A percentile compares a stretch with the other conserved stretches of the same genome.
phyloP scores from a whole-genome alignment of 2,888 invertebrate genomes.

The Athalia circularis region DNA sequence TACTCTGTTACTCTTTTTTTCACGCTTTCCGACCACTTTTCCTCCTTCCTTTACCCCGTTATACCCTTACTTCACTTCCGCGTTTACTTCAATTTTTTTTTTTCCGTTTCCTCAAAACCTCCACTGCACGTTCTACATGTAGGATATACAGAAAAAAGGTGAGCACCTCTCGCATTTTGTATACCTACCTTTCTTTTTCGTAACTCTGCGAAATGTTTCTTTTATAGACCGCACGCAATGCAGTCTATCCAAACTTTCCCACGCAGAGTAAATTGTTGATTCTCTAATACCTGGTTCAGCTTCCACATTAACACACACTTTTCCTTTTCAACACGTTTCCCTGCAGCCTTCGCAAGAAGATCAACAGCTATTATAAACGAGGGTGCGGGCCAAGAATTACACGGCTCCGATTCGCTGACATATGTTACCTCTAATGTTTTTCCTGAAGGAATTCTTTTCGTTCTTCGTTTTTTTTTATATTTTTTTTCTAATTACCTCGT shows the following conservation, averaged over 20 bases:
- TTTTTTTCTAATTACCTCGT: conserved; percentile 15
- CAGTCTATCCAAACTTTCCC: conserved; percentile 37
- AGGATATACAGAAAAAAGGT: neutral
- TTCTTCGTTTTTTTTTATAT: conserved; percentile 18
- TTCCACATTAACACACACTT: neutral
- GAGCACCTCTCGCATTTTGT: neutral
- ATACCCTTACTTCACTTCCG: too few species aligned
- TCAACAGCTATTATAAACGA: too few species aligned
- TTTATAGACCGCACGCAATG: neutral
- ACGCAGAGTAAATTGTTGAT: conserved; percentile 26
- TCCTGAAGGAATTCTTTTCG: neutral
- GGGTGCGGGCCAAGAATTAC: neutral
- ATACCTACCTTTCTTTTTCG: too few species aligned
- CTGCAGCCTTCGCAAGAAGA: too few species aligned
- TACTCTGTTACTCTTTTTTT: too few species aligned
- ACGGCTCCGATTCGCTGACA: neutral
- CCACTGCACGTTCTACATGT: too few species aligned
- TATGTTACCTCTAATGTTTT: neutral
- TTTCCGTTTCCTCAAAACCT: too few species aligned
- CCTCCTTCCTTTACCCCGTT: too few species aligned
- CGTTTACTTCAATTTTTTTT: too few species aligned
- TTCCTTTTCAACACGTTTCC: neutral
- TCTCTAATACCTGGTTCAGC: conserved; percentile 10
- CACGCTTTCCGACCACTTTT: too few species aligned
- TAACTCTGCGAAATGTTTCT: conserved; percentile 12